Percentiles rank a stretch among this genome's conserved stretches.
These are phyloP conservation scores for Lacerta viridis DNA, from an alignment of 2,797 vertebrate genomes.

Conservation along the genomic window DNA sequence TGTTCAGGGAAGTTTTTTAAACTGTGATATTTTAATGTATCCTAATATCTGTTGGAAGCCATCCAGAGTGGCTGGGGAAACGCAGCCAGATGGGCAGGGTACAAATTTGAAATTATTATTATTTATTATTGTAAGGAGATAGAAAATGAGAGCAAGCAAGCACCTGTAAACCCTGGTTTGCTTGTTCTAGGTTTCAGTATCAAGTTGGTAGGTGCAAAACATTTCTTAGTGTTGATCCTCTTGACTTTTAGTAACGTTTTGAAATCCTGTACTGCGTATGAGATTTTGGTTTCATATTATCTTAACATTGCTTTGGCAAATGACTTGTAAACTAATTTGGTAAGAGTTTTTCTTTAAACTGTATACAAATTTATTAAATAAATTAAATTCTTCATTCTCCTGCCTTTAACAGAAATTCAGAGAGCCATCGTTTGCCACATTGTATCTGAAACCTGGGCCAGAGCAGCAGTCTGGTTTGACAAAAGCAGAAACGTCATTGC, in stretches of 20 bases:
- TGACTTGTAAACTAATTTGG: no score
- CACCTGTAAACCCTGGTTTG: background rate
- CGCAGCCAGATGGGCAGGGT: no score
- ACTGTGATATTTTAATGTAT: no score
- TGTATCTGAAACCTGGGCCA: constrained; percentile 69
- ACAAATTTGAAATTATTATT: no score
- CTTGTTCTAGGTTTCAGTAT: background rate
- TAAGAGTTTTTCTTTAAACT: no score
- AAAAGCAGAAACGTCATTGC: constrained; percentile 38
- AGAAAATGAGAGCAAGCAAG: background rate
- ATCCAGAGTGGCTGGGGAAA: no score
- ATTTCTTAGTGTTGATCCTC: background rate
- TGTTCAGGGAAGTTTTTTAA: no score
- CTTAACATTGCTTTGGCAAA: no score
- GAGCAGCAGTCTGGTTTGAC: constrained; percentile 26
- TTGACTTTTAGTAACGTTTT: background rate
- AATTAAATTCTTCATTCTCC: background rate
- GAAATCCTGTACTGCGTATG: no score
- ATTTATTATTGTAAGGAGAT: background rate
- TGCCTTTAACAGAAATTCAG: constrained; percentile 73
- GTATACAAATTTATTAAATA: no score
- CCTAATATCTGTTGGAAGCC: no score
- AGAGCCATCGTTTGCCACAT: constrained; percentile 74
- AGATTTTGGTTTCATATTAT: no score
- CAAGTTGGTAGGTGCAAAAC: background rate